Evolutionary conservation across 1,140 invertebrate species (phyloP), one percentile per base, ranked within the genome.

Genomic region (Cydia fagiglandana): DNA sequence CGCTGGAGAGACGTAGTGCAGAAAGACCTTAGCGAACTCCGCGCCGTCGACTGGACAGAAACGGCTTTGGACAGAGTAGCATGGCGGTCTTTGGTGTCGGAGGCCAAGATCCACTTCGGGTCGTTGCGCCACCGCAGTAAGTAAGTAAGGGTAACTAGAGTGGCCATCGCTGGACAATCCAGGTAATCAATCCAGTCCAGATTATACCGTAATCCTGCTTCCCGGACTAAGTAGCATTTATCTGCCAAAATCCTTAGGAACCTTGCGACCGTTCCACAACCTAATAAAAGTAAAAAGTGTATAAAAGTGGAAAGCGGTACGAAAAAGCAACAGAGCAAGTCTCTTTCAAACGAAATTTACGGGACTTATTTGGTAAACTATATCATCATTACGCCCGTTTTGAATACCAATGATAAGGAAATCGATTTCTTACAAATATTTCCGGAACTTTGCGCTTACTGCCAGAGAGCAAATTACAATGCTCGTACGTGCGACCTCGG

Each of bases 401-500:
- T 61, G 56, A 20, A 61, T 61, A 24, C 56, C 56, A 61, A 61
- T 61, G 20, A 61, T 24, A 61, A 61, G 56, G 56, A 61, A 61
- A 61, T 61, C 56, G 56, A 61, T 61, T 61, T 61, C 17, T 61
- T 24, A 61, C 56, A 0, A 24, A 61, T 61, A 61, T 61, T 61
- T 61, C 56, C 56, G 56, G 56, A 61, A 61, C 56, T 24, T 20
- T 24, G 56, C 20, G 0, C 20, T 24, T 12, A 24, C 56, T 17
- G 53, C 15, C n/a, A 15, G 15, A 47, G 50, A 53, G 50, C 20
- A n/a, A 12, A 5, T 24, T 61, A 24, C 56, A 61, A 24, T 61
- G 56, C 20, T n/a, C 0, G 56, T 61, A 61, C 56, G 56, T 61
- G 56, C 20, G 56, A 20, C 56, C 56, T 61, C 56, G 56, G 4